phyloP scores from a whole-genome alignment of 2,888 invertebrate species.

The Dynastes maya region DNA sequence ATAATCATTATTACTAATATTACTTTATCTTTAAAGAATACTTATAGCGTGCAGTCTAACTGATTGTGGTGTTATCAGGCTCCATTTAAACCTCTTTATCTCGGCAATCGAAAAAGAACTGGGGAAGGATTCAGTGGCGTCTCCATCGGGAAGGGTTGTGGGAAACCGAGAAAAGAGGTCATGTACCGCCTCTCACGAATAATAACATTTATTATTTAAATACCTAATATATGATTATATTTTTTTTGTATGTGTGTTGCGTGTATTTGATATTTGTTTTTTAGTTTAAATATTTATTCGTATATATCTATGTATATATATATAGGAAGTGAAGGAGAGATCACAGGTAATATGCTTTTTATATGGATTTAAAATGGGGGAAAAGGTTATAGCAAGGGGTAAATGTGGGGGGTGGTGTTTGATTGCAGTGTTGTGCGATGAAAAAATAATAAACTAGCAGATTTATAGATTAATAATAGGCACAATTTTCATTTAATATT shows the following conservation, averaged over 20 bases:
- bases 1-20: slow-evolving; percentile 55
- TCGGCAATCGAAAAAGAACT: not conserved
- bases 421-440: no score
- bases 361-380: slow-evolving; percentile 4
- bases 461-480: not conserved
- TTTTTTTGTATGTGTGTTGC: slow-evolving; percentile 5
- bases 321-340: slow-evolving; percentile 44
- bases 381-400: not conserved
- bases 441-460: not conserved
- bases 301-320: not conserved
- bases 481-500: no score
- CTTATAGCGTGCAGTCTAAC: slow-evolving; percentile 72
- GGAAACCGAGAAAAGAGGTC: slow-evolving; percentile 1
- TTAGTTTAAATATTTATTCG: slow-evolving; percentile 3
- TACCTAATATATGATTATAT: slow-evolving; percentile 14
- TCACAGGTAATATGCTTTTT: slow-evolving; percentile 44
- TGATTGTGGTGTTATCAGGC: slow-evolving; percentile 70
- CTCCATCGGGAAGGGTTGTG: no score
- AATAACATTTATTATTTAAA: slow-evolving; percentile 8
- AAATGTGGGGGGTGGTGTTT: not conserved
- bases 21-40: slow-evolving; percentile 68
- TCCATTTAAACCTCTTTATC: slow-evolving; percentile 45
- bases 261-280: slow-evolving; percentile 5
- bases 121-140: no score
- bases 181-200: slow-evolving; percentile 5